Conservation (phyloP, 2,888 invertebrate species). For the Dynastes grantii region DNA sequence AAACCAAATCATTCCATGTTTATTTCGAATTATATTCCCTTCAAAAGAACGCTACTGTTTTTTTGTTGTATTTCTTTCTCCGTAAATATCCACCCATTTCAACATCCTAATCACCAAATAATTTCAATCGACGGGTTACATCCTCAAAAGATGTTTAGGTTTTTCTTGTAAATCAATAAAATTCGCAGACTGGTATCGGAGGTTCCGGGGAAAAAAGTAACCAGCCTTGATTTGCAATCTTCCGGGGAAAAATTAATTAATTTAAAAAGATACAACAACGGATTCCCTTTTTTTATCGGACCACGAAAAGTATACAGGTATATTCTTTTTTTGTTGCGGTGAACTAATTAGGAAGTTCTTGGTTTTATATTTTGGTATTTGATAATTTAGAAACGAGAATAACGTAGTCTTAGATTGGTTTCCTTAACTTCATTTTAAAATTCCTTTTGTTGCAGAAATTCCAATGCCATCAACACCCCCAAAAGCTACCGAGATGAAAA, state of each 20-base stretch:
- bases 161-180: slow-evolving; percentile 24
- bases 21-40: too few species aligned
- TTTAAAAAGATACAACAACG: slow-evolving; percentile 15
- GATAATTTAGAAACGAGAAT: too few species aligned
- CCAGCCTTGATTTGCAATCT: not conserved
- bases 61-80: too few species aligned
- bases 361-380: too few species aligned
- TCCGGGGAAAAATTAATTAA: slow-evolving; percentile 16
- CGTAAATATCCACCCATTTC: not conserved
- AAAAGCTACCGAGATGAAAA: slow-evolving; percentile 86
- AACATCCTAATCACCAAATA: slow-evolving; percentile 31
- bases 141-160: slow-evolving; percentile 23
- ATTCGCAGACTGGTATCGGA: too few species aligned
- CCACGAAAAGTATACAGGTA: too few species aligned
- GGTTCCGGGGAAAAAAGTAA: too few species aligned
- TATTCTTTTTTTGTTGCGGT: too few species aligned
- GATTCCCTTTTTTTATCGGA: too few species aligned
- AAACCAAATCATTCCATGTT: too few species aligned
- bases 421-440: not conserved
- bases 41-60: too few species aligned
- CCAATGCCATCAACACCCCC: slow-evolving; percentile 90
- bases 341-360: not conserved
- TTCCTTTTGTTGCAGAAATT: slow-evolving; percentile 79
- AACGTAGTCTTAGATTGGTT: too few species aligned
- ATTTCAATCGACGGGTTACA: slow-evolving; percentile 22